Conservation (phyloP, 2,797 vertebrate genomes). For the Sebastes hopkinsi region DNA sequence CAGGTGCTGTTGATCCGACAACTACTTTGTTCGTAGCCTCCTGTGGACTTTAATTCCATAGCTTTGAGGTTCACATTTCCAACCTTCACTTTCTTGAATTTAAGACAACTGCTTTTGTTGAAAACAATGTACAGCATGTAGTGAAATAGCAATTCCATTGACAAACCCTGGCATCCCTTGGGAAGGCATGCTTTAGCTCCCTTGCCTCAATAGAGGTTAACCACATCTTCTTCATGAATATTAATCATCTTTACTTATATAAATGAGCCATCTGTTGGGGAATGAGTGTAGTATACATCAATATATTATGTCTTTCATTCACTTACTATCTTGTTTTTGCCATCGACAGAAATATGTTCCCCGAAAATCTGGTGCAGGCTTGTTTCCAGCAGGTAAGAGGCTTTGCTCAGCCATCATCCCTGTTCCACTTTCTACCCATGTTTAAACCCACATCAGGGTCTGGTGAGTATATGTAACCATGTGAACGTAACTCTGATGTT, state of each 20-base stretch:
- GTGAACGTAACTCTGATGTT: neutral
- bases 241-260: neutral
- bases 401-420: neutral
- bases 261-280: neutral
- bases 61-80: neutral
- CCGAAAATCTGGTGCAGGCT: constrained; percentile 97
- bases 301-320: neutral
- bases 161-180: neutral
- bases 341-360: constrained; percentile 95
- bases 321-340: constrained; percentile 26
- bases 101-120: neutral
- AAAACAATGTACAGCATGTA: neutral
- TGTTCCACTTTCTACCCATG: neutral
- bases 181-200: neutral
- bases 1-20: neutral
- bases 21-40: neutral
- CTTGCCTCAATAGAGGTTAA: neutral
- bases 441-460: rapidly evolving
- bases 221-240: neutral
- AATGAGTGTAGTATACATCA: neutral
- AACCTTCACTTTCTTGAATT: neutral
- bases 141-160: neutral
- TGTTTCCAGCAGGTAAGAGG: constrained; percentile 96
- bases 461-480: neutral
- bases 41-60: neutral